phyloP scores from a whole-genome alignment of 2,888 invertebrate species.

The Podabrus alpinus region DNA sequence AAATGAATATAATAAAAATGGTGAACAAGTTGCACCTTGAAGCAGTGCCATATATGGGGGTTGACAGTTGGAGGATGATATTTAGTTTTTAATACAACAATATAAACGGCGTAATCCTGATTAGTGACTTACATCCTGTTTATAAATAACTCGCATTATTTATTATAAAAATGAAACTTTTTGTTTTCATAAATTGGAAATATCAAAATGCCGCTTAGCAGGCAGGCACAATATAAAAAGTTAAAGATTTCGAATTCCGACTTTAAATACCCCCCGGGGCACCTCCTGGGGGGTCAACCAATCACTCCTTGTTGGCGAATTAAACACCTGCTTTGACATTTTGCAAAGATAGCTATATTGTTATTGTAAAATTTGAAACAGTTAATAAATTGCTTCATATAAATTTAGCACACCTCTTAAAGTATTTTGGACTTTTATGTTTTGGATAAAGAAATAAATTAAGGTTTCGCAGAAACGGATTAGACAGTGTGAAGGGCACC shows the following conservation, averaged over 20 bases:
- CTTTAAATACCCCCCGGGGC: slow-evolving; percentile 24
- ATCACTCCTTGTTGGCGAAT: slow-evolving; percentile 36
- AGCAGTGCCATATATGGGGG: slow-evolving; percentile 23
- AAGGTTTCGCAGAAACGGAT: neutral
- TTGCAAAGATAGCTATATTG: slow-evolving; percentile 31
- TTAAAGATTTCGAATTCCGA: slow-evolving; percentile 36
- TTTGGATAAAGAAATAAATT: slow-evolving; percentile 1
- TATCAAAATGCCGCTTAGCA: slow-evolving; percentile 17
- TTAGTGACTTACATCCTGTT: slow-evolving; percentile 28
- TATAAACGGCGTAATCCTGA: slow-evolving; percentile 23
- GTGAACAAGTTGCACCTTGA: slow-evolving; percentile 23
- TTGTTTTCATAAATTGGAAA: neutral
- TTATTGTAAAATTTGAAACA: slow-evolving; percentile 32
- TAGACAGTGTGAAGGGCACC: no score
- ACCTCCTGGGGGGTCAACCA: slow-evolving; percentile 32
- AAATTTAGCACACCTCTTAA: neutral
- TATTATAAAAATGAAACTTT: neutral
- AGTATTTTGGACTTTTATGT: slow-evolving; percentile 1
- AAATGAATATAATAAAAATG: slow-evolving; percentile 11
- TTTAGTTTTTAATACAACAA: slow-evolving; percentile 26
- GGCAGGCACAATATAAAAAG: slow-evolving; percentile 16
- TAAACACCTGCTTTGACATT: slow-evolving; percentile 42
- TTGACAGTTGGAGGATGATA: slow-evolving; percentile 18
- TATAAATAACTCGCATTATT: slow-evolving; percentile 23
- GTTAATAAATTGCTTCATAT: slow-evolving; percentile 30